Evolutionary conservation across 1,140 invertebrate species (phyloP), one percentile per base, ranked within the genome.

Genomic region (Orius insidiosus): DNA sequence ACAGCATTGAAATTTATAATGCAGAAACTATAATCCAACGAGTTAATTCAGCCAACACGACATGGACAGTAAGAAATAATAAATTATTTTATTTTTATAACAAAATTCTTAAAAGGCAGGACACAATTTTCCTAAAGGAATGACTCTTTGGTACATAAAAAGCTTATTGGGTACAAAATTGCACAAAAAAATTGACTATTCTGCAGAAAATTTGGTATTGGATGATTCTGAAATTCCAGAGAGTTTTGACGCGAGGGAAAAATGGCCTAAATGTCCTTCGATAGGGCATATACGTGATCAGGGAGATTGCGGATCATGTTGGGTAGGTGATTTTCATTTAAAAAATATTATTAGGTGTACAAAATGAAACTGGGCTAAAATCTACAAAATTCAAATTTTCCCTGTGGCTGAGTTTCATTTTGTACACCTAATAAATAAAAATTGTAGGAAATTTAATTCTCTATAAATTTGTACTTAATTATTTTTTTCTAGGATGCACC

Each of bases 211-310:
- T 7, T 11, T 31, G 5, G 11, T 13, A 3, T 18, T 18, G 10
- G 35, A 36, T 4, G 34, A 46, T 5, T 14, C 13, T 5, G 16
- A 46, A 9, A 31, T 85, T 6, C 86, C 86, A 0, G 70, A 74
- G n/a, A 66, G 71, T 52, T 92, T 90, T 59, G 86, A 92, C 63
- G 61, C 84, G 0, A 65, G 85, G 30, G 61, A 68, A 46, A 65
- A 82, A 49, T 93, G 86, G 85, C 73, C 84, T 0, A 59, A 83
- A 53, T 94, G 88, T 55, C 77, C 80, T 1, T 82, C 84, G 1
- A 73, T 86, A 51, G 64, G 65, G 34, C 78, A 84, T 58, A 74
- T 85, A 30, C 65, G 80, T 45, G 81, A 86, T 68, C 82, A 85
- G 61, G 78, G 70, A 5, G 67, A 69, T 5, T 76, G 74, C 58